These are phyloP conservation scores for Eueremaeus valkanovi DNA, from an alignment of 2,888 invertebrate genomes.

Conservation along the genomic window DNA sequence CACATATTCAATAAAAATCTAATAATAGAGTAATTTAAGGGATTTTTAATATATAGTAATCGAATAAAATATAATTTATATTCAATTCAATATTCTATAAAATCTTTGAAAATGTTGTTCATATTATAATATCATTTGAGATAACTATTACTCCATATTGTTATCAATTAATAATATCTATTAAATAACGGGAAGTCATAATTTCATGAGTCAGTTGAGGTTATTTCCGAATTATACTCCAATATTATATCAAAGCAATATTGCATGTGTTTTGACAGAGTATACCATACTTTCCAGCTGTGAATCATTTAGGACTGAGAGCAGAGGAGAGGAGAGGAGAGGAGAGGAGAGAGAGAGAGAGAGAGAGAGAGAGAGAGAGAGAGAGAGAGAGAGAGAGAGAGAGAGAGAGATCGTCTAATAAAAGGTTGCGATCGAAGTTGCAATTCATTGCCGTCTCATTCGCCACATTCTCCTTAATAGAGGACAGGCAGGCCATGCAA, in stretches of 20 bases:
- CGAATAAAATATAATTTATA: not conserved
- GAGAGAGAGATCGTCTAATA: too few relatives aligned
- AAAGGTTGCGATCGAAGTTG: slow-evolving; percentile 15
- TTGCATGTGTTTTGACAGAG: not conserved
- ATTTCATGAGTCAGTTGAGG: slow-evolving; percentile 22
- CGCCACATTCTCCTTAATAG: too few relatives aligned
- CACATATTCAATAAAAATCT: too few relatives aligned
- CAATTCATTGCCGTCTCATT: slow-evolving; percentile 6
- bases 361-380: too few relatives aligned
- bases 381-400: too few relatives aligned
- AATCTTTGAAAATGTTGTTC: not conserved
- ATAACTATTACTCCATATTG: not conserved
- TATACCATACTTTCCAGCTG: not conserved
- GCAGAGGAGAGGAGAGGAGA: too few relatives aligned
- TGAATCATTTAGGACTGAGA: slow-evolving; percentile 5
- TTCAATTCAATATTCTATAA: too few relatives aligned
- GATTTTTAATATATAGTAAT: too few relatives aligned
- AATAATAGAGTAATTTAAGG: slow-evolving; percentile 3
- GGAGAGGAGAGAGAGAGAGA: too few relatives aligned
- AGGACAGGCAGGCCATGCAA: not conserved
- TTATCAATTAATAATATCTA: slow-evolving; percentile 24
- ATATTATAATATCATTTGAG: not conserved
- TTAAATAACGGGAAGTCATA: slow-evolving; percentile 26
- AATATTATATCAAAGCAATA: slow-evolving; percentile 26
- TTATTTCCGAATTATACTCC: slow-evolving; percentile 32